Conservation (phyloP, 2,888 invertebrate species). For the Junonia oenone region DNA sequence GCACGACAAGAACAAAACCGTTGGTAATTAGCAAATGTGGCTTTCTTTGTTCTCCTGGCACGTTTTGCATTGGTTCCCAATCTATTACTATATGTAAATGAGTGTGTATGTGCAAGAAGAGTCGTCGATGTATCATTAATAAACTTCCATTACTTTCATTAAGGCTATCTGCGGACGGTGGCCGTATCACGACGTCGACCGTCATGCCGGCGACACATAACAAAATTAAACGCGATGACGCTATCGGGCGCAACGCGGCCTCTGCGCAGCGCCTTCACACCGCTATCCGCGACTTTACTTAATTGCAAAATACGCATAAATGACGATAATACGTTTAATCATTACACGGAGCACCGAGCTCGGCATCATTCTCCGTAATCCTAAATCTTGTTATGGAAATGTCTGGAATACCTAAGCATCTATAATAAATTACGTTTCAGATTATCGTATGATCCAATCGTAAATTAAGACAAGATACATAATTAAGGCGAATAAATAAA, state of each 20-base stretch:
- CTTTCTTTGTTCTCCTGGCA: conserved; percentile 79
- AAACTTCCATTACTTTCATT: conserved; percentile 79
- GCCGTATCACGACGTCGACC: conserved; percentile 72
- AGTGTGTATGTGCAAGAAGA: conserved; percentile 53
- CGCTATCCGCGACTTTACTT: conserved; percentile 56
- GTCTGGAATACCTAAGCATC: conserved; percentile 73
- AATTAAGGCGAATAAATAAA: conserved; percentile 80
- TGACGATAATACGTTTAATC: conserved; percentile 72
- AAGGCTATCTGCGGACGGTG: conserved; percentile 72
- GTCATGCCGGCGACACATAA: conserved; percentile 71
- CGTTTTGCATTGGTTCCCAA: conserved; percentile 62
- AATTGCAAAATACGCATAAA: conserved; percentile 73
- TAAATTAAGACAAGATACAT: conserved; percentile 81
- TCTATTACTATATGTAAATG: conserved; percentile 63
- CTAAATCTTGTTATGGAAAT: conserved; percentile 78
- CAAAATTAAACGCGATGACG: conserved; percentile 75
- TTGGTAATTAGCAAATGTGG: conserved; percentile 76
- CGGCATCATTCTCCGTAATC: conserved; percentile 64
- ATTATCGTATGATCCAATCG: conserved; percentile 80
- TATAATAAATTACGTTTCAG: conserved; percentile 75
- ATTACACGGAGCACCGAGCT: conserved; percentile 48
- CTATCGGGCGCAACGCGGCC: conserved; percentile 58
- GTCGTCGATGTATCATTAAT: conserved; percentile 69
- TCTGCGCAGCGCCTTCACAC: conserved; percentile 24
- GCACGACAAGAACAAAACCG: conserved; percentile 78